Evolutionary conservation across 2,888 invertebrate genomes (phyloP).

Genomic region (Pristionchus maxplancki): DNA sequence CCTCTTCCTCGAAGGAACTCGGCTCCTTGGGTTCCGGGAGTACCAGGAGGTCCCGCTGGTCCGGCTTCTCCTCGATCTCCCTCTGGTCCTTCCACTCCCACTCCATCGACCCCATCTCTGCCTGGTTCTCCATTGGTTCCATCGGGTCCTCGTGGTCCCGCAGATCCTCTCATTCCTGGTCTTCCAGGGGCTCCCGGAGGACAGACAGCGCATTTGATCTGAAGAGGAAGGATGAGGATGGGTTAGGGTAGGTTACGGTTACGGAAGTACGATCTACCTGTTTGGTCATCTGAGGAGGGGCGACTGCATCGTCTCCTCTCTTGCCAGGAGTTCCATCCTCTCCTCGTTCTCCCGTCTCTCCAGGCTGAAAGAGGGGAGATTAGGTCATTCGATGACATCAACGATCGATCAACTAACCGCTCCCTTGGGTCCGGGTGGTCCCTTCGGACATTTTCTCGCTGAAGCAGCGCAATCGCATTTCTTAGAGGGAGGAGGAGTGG

Average conservation of each 20-base stretch:
- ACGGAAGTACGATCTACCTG: no score
- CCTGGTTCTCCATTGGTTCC: slow-evolving; percentile 14
- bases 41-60: background rate
- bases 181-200: slow-evolving; percentile 26
- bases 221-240: background rate
- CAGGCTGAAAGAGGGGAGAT: background rate
- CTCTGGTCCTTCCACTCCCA: background rate
- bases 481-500: background rate
- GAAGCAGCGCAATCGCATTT: slow-evolving; percentile 11
- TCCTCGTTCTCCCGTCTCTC: slow-evolving; percentile 28
- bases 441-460: slow-evolving; percentile 32
- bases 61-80: slow-evolving; percentile 29
- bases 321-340: slow-evolving; percentile 31
- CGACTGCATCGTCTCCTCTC: slow-evolving; percentile 1
- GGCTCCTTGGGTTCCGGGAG: background rate
- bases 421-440: slow-evolving; percentile 44
- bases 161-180: slow-evolving; percentile 41
- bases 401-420: background rate
- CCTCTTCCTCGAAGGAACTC: slow-evolving; percentile 5
- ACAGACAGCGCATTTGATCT: slow-evolving; percentile 32
- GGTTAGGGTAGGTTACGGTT: background rate
- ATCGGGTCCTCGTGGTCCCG: background rate
- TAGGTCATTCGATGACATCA: no score
- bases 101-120: background rate
- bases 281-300: background rate